phyloP scores from a whole-genome alignment of 2,797 vertebrate species.

The Cuculus canorus region DNA sequence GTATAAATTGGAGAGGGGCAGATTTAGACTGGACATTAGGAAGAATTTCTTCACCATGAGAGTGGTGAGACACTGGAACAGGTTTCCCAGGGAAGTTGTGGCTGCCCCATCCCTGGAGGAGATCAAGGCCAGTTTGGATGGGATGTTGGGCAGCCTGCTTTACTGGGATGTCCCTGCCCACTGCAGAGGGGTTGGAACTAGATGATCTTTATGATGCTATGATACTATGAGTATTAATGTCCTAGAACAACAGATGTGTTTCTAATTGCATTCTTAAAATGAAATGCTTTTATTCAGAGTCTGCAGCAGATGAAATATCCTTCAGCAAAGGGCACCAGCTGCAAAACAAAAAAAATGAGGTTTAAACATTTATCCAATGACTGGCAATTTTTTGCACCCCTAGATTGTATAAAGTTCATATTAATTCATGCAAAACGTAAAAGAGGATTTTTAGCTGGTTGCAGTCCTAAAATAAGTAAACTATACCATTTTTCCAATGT shows the following conservation, averaged over 20 bases:
- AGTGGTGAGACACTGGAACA: too few species aligned
- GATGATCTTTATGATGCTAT: too few species aligned
- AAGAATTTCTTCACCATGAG: too few species aligned
- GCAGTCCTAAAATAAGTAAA: constrained; percentile 1
- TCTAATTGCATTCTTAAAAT: constrained; percentile 71
- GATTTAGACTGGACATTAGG: too few species aligned
- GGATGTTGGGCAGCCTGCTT: too few species aligned
- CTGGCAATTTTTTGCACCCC: constrained; percentile 25
- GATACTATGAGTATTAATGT: constrained; percentile 25
- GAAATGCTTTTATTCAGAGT: constrained; percentile 53
- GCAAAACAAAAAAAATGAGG: constrained; percentile 69
- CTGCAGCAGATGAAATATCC: constrained; percentile 51
- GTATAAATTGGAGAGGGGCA: too few species aligned
- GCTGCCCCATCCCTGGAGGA: too few species aligned
- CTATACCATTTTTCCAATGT: not conserved
- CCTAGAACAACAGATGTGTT: constrained; percentile 66
- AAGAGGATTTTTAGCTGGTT: constrained; percentile 10
- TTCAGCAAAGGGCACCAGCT: constrained; percentile 69
- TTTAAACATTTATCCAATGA: constrained; percentile 64
- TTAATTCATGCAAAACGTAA: constrained; percentile 56
- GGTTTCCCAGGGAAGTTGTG: too few species aligned
- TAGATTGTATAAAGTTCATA: constrained; percentile 53
- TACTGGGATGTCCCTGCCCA: too few species aligned
- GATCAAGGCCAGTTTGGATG: too few species aligned
- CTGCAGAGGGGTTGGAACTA: too few species aligned